phyloP scores from a whole-genome alignment of 2,113 vertebrate genomes.

The Mungos mungo region DNA sequence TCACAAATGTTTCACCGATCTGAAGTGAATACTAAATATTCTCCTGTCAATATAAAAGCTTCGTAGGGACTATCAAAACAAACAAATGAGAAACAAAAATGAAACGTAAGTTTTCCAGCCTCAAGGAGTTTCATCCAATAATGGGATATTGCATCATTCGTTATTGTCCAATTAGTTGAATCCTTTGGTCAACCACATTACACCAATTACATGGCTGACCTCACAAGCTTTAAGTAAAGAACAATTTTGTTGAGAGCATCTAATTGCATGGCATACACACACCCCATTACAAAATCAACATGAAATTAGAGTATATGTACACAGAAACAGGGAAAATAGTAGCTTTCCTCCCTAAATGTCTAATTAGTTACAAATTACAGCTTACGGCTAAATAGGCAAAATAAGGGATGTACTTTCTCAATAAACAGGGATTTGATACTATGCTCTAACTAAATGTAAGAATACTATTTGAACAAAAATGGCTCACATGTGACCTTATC shows the following conservation, averaged over 20 bases:
- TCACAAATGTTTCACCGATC: background rate
- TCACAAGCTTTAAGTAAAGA: slow-evolving; percentile 36
- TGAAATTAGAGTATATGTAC: background rate
- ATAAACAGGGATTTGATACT: background rate
- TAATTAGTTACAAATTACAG: background rate
- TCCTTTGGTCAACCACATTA: slow-evolving; percentile 30
- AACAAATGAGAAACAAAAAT: background rate
- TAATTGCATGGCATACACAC: slow-evolving; percentile 46
- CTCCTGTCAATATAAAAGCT: background rate
- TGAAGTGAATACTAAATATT: background rate
- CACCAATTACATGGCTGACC: background rate
- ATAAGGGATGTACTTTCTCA: background rate
- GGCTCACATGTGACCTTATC: background rate
- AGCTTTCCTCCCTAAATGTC: background rate
- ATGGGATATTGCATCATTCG: background rate
- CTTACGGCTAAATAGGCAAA: slow-evolving; percentile 1
- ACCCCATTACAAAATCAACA: slow-evolving; percentile 25
- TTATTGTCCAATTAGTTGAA: slow-evolving; percentile 6
- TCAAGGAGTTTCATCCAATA: background rate
- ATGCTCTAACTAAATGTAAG: background rate
- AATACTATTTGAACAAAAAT: background rate
- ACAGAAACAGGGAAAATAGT: slow-evolving; percentile 40
- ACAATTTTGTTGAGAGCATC: background rate
- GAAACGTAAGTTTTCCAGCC: background rate
- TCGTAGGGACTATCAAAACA: background rate